These are phyloP conservation scores for Coenonympha arcania DNA, from an alignment of 2,888 invertebrate genomes.

Conservation along the genomic window DNA sequence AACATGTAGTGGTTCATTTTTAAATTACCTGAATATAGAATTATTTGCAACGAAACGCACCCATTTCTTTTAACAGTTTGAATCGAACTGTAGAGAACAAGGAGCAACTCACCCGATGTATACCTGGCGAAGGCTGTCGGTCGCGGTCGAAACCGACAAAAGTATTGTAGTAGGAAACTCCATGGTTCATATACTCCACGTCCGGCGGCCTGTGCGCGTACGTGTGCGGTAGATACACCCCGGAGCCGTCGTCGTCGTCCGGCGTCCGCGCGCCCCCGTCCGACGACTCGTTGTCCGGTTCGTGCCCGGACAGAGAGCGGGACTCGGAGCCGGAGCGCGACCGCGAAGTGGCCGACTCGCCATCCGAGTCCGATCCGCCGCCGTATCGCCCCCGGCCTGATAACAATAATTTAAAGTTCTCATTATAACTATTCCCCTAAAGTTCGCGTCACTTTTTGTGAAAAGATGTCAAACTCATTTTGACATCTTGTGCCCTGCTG, in stretches of 20 bases:
- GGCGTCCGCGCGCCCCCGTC: constrained; percentile 79
- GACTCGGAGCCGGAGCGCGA: constrained; percentile 76
- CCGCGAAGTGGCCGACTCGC: constrained; percentile 80
- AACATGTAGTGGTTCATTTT: too few species aligned
- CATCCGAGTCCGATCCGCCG: constrained; percentile 67
- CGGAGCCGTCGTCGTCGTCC: constrained; percentile 79
- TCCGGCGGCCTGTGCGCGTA: constrained; percentile 64
- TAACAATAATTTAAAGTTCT: not conserved
- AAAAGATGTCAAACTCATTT: too few species aligned
- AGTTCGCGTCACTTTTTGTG: too few species aligned
- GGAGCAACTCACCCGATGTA: constrained; percentile 60
- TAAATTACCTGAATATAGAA: too few species aligned
- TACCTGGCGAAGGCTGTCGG: constrained; percentile 58
- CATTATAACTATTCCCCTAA: not conserved
- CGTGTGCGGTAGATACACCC: constrained; percentile 78
- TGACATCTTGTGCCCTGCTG: too few species aligned
- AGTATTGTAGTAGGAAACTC: constrained; percentile 76
- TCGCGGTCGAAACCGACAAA: constrained; percentile 75
- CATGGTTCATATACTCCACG: constrained; percentile 71
- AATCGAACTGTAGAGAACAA: too few species aligned
- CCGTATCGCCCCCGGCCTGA: constrained; percentile 80
- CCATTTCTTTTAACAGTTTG: too few species aligned
- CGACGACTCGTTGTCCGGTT: constrained; percentile 84
- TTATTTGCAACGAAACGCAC: too few species aligned
- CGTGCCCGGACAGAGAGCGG: constrained; percentile 80